Evolutionary conservation across 2,797 vertebrate genomes (phyloP), one percentile per base, ranked within the genome.

Genomic region (Malurus splendens): DNA sequence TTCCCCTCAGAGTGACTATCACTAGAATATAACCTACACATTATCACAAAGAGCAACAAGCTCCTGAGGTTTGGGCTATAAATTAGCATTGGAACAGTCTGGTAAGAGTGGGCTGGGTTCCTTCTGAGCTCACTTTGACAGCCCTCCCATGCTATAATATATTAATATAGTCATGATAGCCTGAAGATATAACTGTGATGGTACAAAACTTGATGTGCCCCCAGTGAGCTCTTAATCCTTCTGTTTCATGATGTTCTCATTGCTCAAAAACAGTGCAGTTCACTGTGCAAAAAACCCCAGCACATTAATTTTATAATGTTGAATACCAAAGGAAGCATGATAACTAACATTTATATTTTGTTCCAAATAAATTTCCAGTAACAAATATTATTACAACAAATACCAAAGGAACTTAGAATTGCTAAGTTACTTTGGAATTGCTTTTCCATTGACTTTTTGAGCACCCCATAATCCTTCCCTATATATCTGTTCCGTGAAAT

Each of bases 361-460:
- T 77, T 90, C 30, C 70, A 94, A 89, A 94, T 82, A 90, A 84
- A 89, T 88, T 88, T 87, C 44, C 70, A 72, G 88, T 68, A 90
- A 93, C 83, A 95, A 94, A 91, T 94, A 89, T 92, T 92, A 82
- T 93, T 95, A 68, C 86, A 94, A 82, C 36, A 96, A 94, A 90
- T 89, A 93, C 88, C 90, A 94, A 68, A 93, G 78, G 75, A 92
- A 89, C 74, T 82, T 82, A 89, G 70, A 94, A 94, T 93, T 92
- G 73, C 71, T 92, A 85, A 87, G 52, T 90, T 94, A 75, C 90
- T 95, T 94, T 80, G 70, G 87, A 92, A 96, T 93, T 94, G 38
- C 55, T 90, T 93, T 93, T 89, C 64, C 86, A 76, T 30, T 82
- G 72, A 90, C 89, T 95, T 92, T 78, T 87, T 82, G 85, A 96